phyloP scores from a whole-genome alignment of 2,113 vertebrate species.

The Centrocercus urophasianus region DNA sequence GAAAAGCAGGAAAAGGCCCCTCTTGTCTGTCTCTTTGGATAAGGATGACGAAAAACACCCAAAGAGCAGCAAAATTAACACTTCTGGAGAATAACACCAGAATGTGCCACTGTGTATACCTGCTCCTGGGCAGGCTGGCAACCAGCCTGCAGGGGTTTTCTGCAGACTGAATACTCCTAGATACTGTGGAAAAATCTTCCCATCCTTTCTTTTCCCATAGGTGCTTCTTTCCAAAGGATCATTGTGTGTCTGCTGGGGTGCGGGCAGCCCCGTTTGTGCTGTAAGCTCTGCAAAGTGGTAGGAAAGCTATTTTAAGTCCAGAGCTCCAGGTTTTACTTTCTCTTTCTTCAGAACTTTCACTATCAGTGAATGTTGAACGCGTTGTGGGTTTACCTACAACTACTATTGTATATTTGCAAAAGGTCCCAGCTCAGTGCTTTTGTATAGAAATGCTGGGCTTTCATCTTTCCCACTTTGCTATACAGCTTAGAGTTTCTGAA shows the following conservation, averaged over 20 bases:
- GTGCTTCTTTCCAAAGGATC: neutral
- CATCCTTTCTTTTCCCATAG: neutral
- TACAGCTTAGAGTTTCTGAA: neutral
- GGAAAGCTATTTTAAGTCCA: neutral
- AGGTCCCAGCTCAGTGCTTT: neutral
- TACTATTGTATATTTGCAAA: neutral
- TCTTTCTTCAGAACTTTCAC: neutral
- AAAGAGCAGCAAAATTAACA: neutral
- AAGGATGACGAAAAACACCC: neutral
- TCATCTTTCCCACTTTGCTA: neutral
- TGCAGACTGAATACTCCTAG: neutral
- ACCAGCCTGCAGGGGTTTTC: neutral
- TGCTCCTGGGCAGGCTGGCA: rapidly evolving
- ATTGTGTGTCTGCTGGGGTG: neutral
- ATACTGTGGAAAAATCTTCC: neutral
- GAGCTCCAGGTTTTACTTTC: neutral
- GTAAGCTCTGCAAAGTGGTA: neutral
- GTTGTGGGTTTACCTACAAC: neutral
- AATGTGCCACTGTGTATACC: neutral
- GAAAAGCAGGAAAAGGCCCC: neutral
- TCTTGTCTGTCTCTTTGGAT: neutral
- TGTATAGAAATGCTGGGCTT: rapidly evolving
- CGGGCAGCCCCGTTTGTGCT: neutral
- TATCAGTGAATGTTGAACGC: rapidly evolving
- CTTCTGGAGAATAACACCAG: neutral